These are phyloP conservation scores for Neolamprologus caudopunctatus DNA, from an alignment of 2,113 vertebrate species.

Conservation along the genomic window DNA sequence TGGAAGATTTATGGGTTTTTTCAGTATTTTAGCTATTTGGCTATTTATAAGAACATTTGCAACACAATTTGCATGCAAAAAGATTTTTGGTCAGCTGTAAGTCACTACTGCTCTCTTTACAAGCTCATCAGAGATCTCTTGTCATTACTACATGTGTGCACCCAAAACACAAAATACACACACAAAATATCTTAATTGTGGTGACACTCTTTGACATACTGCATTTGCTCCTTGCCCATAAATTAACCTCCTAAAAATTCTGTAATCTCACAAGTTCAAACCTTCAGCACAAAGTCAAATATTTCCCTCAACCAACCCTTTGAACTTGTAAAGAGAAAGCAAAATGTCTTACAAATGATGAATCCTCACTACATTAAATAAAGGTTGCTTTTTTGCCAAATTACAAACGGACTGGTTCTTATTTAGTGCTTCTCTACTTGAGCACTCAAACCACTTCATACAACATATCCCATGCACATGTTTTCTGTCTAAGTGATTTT, in stretches of 20 bases:
- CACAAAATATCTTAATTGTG: not conserved
- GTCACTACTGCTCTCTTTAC: not conserved
- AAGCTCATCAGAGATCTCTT: not conserved
- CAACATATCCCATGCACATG: not conserved
- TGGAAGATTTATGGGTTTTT: not conserved
- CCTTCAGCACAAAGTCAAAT: not conserved
- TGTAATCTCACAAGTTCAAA: not conserved
- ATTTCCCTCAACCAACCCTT: not conserved
- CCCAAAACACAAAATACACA: not conserved
- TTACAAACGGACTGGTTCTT: not conserved
- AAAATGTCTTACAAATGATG: not conserved
- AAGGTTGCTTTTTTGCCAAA: not conserved
- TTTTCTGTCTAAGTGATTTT: not conserved
- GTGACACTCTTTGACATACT: not conserved
- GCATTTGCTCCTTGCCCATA: not conserved
- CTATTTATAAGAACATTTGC: not conserved
- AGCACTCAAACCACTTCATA: not conserved
- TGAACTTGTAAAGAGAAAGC: not conserved
- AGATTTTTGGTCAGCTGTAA: not conserved
- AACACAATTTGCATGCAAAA: not conserved
- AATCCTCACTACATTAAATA: not conserved
- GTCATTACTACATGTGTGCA: not conserved
- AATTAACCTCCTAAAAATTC: not conserved
- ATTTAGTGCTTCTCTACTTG: not conserved
- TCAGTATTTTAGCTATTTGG: not conserved